These are phyloP conservation scores for Steromphala cineraria DNA, from an alignment of 2,888 invertebrate species.

Conservation along the genomic window DNA sequence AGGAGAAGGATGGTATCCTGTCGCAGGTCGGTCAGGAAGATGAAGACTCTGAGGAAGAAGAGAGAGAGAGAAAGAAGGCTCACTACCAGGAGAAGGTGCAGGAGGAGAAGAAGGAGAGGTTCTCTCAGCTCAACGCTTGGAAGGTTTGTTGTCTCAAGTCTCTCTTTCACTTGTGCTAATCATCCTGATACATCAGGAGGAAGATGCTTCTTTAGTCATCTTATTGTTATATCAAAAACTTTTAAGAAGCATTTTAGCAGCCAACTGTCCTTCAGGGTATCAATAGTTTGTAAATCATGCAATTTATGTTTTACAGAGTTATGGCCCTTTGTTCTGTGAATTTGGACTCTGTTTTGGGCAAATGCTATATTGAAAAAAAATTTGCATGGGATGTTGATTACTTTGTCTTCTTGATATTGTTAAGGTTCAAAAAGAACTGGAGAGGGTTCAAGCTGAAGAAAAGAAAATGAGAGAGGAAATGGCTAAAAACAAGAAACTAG, in stretches of 20 bases:
- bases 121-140: slow-evolving; percentile 69
- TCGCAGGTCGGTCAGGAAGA: slow-evolving; percentile 34
- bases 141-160: slow-evolving; percentile 53
- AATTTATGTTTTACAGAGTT: too few species aligned
- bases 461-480: slow-evolving; percentile 63
- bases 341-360: too few species aligned
- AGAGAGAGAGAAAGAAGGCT: slow-evolving; percentile 46
- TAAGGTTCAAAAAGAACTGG: slow-evolving; percentile 71
- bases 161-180: not conserved
- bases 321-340: too few species aligned
- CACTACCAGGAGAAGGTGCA: slow-evolving; percentile 50
- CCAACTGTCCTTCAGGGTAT: too few species aligned
- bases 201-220: not conserved
- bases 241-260: too few species aligned
- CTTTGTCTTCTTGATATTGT: too few species aligned
- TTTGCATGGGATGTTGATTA: too few species aligned
- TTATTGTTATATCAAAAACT: not conserved
- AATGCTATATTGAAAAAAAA: too few species aligned
- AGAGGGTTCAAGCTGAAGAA: slow-evolving; percentile 68
- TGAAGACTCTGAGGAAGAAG: slow-evolving; percentile 43
- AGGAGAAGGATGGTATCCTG: slow-evolving; percentile 53
- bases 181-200: not conserved
- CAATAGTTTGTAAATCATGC: too few species aligned
- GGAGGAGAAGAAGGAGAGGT: slow-evolving; percentile 61
- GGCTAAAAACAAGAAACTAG: slow-evolving; percentile 57